Evolutionary conservation across 2,113 vertebrate species (phyloP).

Genomic region (Fukomys damarensis): DNA sequence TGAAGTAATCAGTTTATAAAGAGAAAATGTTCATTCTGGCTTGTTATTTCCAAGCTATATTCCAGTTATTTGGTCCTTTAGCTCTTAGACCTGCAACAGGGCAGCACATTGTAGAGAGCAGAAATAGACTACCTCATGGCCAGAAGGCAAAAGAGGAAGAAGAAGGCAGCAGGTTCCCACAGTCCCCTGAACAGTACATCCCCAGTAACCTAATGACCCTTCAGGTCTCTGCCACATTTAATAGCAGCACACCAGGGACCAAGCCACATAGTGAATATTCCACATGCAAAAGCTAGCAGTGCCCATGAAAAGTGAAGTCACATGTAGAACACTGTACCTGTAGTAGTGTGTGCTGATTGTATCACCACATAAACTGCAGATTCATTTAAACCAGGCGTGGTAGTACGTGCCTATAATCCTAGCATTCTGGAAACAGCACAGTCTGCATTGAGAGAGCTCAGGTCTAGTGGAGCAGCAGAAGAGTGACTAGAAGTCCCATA

Average conservation of each 20-base stretch:
- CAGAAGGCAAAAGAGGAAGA: background rate
- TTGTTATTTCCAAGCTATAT: background rate
- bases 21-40: background rate
- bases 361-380: background rate
- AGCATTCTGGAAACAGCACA: background rate
- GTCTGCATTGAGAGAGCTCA: background rate
- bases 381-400: background rate
- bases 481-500: background rate
- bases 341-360: background rate
- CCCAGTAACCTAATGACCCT: background rate
- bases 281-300: background rate
- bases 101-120: no score
- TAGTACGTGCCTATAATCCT: background rate
- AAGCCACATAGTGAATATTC: background rate
- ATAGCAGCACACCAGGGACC: background rate
- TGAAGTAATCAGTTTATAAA: background rate
- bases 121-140: background rate
- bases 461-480: background rate
- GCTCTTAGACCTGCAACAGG: background rate
- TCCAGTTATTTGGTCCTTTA: background rate
- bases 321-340: background rate
- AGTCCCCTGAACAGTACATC: no score
- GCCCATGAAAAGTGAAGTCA: background rate
- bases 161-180: background rate
- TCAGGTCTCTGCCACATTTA: background rate